These are phyloP conservation scores for Pandemis corylana DNA, from an alignment of 2,888 invertebrate genomes.

Conservation along the genomic window DNA sequence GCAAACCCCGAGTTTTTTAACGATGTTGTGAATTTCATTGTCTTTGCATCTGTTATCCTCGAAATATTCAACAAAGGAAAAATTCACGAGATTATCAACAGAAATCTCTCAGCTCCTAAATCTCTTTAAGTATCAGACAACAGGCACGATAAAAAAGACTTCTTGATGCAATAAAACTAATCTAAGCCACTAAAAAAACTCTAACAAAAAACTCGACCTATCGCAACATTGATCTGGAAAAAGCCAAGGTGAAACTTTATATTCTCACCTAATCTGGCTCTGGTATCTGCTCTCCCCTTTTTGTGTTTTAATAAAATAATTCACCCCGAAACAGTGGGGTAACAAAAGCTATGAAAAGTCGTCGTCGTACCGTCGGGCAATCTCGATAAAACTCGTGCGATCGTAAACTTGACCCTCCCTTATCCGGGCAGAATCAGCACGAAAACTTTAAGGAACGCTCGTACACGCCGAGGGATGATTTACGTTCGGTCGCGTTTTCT, in stretches of 20 bases:
- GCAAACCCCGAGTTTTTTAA: not conserved
- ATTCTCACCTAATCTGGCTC: slow-evolving; percentile 69
- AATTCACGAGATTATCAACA: not conserved
- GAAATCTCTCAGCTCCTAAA: not conserved
- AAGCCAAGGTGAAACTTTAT: slow-evolving; percentile 64
- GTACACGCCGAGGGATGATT: slow-evolving; percentile 66
- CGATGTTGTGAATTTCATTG: not conserved
- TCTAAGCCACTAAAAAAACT: slow-evolving; percentile 38
- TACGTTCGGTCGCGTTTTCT: slow-evolving; percentile 56
- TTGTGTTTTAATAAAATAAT: slow-evolving; percentile 74
- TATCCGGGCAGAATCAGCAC: slow-evolving; percentile 74
- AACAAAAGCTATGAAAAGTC: slow-evolving; percentile 70
- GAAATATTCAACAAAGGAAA: not conserved
- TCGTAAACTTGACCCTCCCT: slow-evolving; percentile 78
- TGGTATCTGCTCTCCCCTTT: slow-evolving; percentile 62
- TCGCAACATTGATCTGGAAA: slow-evolving; percentile 52
- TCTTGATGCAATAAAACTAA: slow-evolving; percentile 36
- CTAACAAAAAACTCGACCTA: slow-evolving; percentile 36
- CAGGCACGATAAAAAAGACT: slow-evolving; percentile 26
- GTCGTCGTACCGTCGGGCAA: slow-evolving; percentile 60
- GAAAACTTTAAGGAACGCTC: slow-evolving; percentile 57
- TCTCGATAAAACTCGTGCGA: slow-evolving; percentile 78
- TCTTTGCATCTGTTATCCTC: not conserved
- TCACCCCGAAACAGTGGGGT: slow-evolving; percentile 68
- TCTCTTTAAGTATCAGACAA: slow-evolving; percentile 13